Percentiles rank a stretch among this genome's conserved stretches.
Evolutionary conservation across 2,888 invertebrate genomes (phyloP).

Genomic region (Choreutis nemorana): DNA sequence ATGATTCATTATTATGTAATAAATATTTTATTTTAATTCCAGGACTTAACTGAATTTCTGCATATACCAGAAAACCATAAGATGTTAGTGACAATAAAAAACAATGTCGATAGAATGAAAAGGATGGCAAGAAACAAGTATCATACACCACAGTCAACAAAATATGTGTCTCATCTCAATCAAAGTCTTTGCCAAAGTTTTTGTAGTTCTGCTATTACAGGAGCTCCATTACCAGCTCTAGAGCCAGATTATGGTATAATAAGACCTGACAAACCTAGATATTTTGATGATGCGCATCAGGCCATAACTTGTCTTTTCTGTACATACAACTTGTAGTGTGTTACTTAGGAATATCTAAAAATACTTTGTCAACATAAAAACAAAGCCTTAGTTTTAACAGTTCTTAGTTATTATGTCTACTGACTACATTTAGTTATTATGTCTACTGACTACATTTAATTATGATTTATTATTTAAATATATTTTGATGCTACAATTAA

Average conservation of each 20-base stretch:
- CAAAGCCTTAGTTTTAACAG: slow-evolving; percentile 1
- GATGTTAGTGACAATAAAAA: slow-evolving; percentile 38
- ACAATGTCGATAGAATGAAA: slow-evolving; percentile 35
- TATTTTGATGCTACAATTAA: too few relatives aligned
- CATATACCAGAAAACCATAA: slow-evolving; percentile 42
- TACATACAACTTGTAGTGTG: slow-evolving; percentile 35
- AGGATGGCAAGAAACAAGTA: slow-evolving; percentile 36
- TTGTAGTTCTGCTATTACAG: slow-evolving; percentile 21
- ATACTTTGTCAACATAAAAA: slow-evolving; percentile 3
- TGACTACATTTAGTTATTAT: too few relatives aligned
- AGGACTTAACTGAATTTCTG: slow-evolving; percentile 44
- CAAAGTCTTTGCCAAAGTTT: slow-evolving; percentile 20
- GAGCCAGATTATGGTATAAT: slow-evolving; percentile 52
- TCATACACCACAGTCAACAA: slow-evolving; percentile 26
- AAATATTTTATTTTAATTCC: slow-evolving; percentile 12
- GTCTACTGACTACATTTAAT: too few relatives aligned
- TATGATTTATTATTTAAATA: too few relatives aligned
- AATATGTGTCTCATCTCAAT: slow-evolving; percentile 21
- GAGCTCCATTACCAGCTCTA: slow-evolving; percentile 27
- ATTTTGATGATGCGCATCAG: slow-evolving; percentile 48
- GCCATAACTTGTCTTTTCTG: slow-evolving; percentile 46
- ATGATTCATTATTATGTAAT: slow-evolving; percentile 3
- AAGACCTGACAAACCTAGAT: slow-evolving; percentile 37
- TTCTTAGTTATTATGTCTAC: too few relatives aligned
- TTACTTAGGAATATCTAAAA: slow-evolving; percentile 3